These are phyloP conservation scores for Pangasius larnaudii DNA, from an alignment of 2,797 vertebrate genomes.

Conservation along the genomic window DNA sequence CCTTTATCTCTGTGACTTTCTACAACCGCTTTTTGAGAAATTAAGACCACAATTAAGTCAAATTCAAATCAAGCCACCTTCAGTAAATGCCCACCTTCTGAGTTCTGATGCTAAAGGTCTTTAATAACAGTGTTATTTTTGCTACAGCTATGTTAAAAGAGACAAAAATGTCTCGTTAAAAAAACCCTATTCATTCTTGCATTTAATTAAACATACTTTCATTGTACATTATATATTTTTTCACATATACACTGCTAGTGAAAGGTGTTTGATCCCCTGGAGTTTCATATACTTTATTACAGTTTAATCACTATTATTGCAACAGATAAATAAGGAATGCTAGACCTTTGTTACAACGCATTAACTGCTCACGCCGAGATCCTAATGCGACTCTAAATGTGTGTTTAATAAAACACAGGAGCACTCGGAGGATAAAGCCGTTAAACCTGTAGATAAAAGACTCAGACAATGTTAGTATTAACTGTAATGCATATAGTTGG, in stretches of 20 bases:
- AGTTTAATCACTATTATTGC: slow-evolving; percentile 5
- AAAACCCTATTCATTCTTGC: background rate
- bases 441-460: slow-evolving; percentile 5
- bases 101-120: background rate
- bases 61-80: background rate
- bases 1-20: background rate
- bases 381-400: slow-evolving; percentile 7
- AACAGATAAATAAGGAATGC: background rate
- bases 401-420: slow-evolving; percentile 12
- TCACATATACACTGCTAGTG: background rate
- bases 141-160: background rate
- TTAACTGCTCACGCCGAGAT: slow-evolving; percentile 5
- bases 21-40: background rate
- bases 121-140: background rate
- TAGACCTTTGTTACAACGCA: background rate
- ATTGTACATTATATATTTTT: background rate
- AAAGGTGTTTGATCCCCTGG: background rate
- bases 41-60: background rate
- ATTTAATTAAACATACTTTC: no score
- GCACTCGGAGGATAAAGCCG: background rate
- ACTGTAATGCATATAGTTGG: background rate
- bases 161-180: background rate
- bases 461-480: background rate
- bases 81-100: background rate
- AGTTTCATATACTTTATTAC: background rate